Evolutionary conservation across 2,888 invertebrate species (phyloP).

Genomic region (Colostygia pectinataria): DNA sequence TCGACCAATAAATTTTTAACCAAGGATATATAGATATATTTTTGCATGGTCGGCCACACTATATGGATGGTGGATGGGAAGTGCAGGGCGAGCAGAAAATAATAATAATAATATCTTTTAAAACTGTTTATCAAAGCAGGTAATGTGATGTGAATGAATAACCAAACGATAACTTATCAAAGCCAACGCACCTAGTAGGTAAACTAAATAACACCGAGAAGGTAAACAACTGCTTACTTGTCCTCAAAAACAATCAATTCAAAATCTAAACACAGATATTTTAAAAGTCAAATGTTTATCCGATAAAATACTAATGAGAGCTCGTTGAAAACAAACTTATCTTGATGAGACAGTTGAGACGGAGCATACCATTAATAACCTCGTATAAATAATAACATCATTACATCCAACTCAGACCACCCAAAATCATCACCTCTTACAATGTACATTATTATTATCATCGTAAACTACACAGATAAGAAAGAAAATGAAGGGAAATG

Average conservation of each 20-base stretch:
- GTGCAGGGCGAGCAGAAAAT: no score
- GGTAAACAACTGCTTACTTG: not conserved
- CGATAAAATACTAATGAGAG: constrained; percentile 74
- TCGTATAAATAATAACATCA: constrained; percentile 77
- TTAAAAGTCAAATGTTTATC: constrained; percentile 71
- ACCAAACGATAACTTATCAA: not conserved
- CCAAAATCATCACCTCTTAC: constrained; percentile 79
- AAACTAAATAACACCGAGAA: not conserved
- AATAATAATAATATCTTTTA: no score
- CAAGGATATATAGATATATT: no score
- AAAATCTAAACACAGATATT: constrained; percentile 64
- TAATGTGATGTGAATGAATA: no score
- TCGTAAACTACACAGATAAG: constrained; percentile 67
- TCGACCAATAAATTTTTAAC: not conserved
- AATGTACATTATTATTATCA: constrained; percentile 52
- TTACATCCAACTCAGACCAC: constrained; percentile 72
- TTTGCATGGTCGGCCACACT: no score
- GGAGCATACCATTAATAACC: constrained; percentile 71
- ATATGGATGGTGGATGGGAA: no score
- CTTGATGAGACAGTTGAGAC: constrained; percentile 72
- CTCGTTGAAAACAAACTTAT: constrained; percentile 74
- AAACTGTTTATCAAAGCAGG: no score
- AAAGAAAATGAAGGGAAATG: constrained; percentile 61
- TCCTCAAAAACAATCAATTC: constrained; percentile 51
- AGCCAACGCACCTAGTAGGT: no score